Evolutionary conservation across 2,888 invertebrate species (phyloP).

Genomic region (Drosophila greeni): DNA sequence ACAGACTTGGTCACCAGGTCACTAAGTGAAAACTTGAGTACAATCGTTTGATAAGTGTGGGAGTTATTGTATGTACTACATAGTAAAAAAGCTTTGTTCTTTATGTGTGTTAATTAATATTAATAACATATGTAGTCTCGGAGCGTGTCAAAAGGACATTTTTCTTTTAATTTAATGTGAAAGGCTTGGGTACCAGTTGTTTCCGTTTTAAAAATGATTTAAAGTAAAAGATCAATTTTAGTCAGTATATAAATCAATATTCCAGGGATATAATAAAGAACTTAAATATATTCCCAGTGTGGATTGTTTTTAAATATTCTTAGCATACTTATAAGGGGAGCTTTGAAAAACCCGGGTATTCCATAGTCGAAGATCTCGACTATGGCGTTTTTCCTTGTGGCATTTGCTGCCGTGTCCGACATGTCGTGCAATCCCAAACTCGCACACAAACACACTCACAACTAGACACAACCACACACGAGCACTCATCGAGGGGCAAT

Average conservation of each 20-base stretch:
- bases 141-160: too few species aligned
- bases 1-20: too few species aligned
- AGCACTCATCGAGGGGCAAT: slow-evolving; percentile 39
- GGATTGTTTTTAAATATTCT: neutral
- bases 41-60: too few species aligned
- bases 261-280: too few species aligned
- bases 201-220: neutral
- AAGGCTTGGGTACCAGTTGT: too few species aligned
- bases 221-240: neutral
- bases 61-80: too few species aligned
- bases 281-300: neutral
- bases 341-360: slow-evolving; percentile 1
- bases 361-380: neutral
- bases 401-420: slow-evolving; percentile 53
- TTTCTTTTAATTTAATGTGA: too few species aligned
- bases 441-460: slow-evolving; percentile 11
- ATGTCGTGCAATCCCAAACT: slow-evolving; percentile 54
- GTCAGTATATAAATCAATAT: neutral
- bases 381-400: slow-evolving; percentile 30
- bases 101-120: too few species aligned
- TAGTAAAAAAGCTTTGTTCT: too few species aligned
- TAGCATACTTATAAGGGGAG: neutral
- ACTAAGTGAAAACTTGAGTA: too few species aligned
- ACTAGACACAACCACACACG: slow-evolving; percentile 24
- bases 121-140: too few species aligned